Evolutionary conservation across 2,113 vertebrate genomes (phyloP).

Genomic region (Heliornis fulica): DNA sequence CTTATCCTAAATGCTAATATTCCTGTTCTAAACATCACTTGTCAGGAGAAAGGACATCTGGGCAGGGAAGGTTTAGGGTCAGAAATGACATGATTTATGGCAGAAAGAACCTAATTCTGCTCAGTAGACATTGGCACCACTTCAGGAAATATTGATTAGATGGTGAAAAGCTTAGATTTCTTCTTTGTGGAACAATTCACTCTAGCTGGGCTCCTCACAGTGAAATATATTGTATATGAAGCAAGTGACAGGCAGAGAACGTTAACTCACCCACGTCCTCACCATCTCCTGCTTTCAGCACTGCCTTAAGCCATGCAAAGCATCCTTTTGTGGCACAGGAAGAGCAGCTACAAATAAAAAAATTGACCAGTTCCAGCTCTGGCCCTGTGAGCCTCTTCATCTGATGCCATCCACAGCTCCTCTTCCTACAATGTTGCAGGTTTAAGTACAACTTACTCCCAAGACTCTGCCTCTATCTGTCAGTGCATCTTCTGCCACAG

Average conservation of each 20-base stretch:
- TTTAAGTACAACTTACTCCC: background rate
- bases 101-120: background rate
- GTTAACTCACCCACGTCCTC: background rate
- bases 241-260: background rate
- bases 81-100: background rate
- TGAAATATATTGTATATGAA: background rate
- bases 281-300: background rate
- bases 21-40: background rate
- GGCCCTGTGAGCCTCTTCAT: rapidly evolving
- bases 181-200: background rate
- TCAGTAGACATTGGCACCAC: background rate
- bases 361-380: background rate
- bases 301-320: background rate
- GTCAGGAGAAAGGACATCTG: background rate
- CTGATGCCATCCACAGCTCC: background rate
- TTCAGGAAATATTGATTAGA: conserved; percentile 25
- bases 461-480: rapidly evolving
- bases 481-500: background rate
- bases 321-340: background rate
- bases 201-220: background rate
- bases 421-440: background rate
- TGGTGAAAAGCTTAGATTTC: background rate
- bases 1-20: background rate
- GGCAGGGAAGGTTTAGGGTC: background rate
- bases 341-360: background rate